Evolutionary conservation across 2,797 vertebrate species (phyloP).

Genomic region (Sitta carolinensis): DNA sequence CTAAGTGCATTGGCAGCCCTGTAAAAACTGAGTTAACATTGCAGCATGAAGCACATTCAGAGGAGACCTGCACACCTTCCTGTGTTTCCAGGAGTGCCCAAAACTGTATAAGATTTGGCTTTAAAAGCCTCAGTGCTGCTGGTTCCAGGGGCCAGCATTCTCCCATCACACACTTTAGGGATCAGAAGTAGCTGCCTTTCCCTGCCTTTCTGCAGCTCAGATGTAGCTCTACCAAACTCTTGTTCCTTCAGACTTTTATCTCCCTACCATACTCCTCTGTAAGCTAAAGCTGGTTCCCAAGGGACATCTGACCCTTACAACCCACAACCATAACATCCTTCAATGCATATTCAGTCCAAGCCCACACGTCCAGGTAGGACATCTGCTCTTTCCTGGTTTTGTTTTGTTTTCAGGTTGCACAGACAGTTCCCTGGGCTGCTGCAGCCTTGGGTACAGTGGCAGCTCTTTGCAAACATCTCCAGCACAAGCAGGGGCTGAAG

Average conservation of each 20-base stretch:
- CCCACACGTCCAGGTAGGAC: not conserved
- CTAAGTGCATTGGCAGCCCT: not conserved
- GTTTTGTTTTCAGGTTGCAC: not conserved
- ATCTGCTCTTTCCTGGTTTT: not conserved
- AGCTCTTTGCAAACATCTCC: not conserved
- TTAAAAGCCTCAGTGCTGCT: not conserved
- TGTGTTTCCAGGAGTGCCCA: not conserved
- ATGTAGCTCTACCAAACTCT: not conserved
- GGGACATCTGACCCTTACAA: not conserved
- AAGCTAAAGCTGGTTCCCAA: not conserved
- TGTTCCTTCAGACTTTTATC: not conserved
- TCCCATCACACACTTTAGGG: not conserved
- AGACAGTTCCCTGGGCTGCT: not conserved
- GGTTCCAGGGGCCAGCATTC: not conserved
- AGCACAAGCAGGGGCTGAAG: not conserved
- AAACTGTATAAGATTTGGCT: conserved; percentile 11
- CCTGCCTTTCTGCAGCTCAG: not conserved
- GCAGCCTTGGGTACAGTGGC: not conserved
- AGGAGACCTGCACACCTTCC: not conserved
- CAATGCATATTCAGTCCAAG: not conserved
- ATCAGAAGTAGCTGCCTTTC: not conserved
- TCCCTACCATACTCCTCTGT: not conserved
- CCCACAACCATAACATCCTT: not conserved
- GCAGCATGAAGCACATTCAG: not conserved
- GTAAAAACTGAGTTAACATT: not conserved